Percentiles rank a stretch among this genome's conserved stretches.
Conservation (phyloP, 2,888 invertebrate genomes). For the Macrosoma leucophasiata region DNA sequence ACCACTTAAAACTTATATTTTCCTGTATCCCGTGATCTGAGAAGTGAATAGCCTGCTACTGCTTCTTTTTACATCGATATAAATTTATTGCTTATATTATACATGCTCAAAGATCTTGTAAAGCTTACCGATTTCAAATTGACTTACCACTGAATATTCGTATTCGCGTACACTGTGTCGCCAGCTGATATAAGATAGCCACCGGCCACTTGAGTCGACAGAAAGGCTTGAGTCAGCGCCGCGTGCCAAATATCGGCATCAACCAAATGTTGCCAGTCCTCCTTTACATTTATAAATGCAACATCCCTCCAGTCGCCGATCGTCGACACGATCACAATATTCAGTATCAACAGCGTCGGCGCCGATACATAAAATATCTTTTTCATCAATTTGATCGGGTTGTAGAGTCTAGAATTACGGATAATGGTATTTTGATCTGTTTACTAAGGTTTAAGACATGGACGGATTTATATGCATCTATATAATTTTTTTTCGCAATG, state of each 20-base stretch:
- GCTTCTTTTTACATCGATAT: too few species aligned
- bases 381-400: constrained; percentile 55
- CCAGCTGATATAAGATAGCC: constrained; percentile 54
- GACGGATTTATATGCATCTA: too few species aligned
- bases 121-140: too few species aligned
- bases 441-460: too few species aligned
- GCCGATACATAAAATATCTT: constrained; percentile 44
- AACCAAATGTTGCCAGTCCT: constrained; percentile 40
- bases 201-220: constrained; percentile 51
- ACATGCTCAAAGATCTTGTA: too few species aligned
- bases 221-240: constrained; percentile 47
- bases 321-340: constrained; percentile 31
- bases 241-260: constrained; percentile 48
- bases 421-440: too few species aligned
- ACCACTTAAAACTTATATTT: too few species aligned
- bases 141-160: constrained; percentile 53
- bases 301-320: constrained; percentile 35
- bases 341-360: constrained; percentile 36
- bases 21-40: too few species aligned
- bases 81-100: too few species aligned
- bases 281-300: constrained; percentile 25
- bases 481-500: too few species aligned
- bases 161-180: constrained; percentile 47
- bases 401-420: constrained; percentile 54
- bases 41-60: too few species aligned